Conservation (phyloP, 2,888 invertebrate genomes). For the Oscheius myriophilus region DNA sequence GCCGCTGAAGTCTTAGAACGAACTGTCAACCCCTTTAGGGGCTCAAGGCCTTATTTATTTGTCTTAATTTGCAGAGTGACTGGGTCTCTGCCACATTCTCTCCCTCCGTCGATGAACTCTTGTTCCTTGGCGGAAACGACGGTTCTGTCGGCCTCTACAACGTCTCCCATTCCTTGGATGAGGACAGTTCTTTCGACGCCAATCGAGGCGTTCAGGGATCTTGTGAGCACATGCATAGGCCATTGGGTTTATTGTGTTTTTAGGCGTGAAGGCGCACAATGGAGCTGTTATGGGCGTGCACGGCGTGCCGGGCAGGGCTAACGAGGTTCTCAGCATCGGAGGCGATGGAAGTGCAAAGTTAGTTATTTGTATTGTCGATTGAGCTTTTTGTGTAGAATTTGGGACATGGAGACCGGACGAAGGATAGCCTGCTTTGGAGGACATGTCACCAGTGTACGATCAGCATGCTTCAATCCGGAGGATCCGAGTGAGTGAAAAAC, state of each 20-base stretch:
- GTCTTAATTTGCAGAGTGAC: constrained; percentile 2
- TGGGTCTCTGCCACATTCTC: constrained; percentile 21
- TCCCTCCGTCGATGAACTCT: constrained; percentile 6
- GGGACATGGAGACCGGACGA: constrained; percentile 14
- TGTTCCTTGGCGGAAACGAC: constrained; percentile 21
- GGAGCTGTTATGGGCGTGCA: constrained; percentile 24
- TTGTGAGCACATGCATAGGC: no score
- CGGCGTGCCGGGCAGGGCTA: constrained; percentile 18
- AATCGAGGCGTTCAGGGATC: no score
- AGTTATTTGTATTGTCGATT: background rate
- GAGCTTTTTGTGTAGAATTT: background rate
- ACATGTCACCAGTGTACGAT: constrained; percentile 17
- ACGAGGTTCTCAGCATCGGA: constrained; percentile 20
- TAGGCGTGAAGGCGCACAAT: constrained; percentile 19
- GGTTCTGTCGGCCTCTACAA: constrained; percentile 20
- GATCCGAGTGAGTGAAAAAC: constrained; percentile 10
- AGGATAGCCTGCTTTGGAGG: constrained; percentile 15
- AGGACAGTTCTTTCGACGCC: background rate
- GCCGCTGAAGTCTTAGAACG: no score
- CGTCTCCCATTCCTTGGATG: background rate
- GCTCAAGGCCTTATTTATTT: no score
- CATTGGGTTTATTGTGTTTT: background rate
- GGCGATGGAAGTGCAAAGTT: constrained; percentile 24
- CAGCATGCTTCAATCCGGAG: constrained; percentile 17
- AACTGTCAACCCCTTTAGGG: no score